Base-by-base conservation (phyloP, 2,888 invertebrate genomes). In the Drosophila diplacantha region DNA sequence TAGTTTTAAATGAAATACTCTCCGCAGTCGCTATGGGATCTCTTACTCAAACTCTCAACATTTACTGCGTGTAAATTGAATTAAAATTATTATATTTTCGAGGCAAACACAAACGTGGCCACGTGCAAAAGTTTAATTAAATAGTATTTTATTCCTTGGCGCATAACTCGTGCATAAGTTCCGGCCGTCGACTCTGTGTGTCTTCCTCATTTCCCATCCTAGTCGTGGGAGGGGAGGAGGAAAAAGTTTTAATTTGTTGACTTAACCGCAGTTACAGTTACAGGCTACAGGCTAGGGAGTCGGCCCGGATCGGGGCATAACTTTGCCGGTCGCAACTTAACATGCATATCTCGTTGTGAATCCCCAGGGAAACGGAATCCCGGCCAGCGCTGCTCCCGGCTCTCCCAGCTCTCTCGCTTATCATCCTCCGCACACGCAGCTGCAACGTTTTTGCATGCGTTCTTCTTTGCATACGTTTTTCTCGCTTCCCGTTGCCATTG, bases 261-360 rank as follows among this genome's bases (percentile, higher is more conserved):
- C 80, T 80, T 84, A 80, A 84, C 80, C 80, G 83, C 80, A 84
- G 84, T 80, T 82, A 80, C 78, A 83, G 83, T 79, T 80, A 77
- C 73, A 61, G 56, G 16, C 11, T 26, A 37, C 37, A 37, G 16
- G 37, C 37, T 37, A 43, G 44, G 44, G 62, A 38, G 20, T 16
- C 35, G 6, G 12, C 73, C 65, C 70, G 51, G 79, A 56, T 73
- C 70, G 75, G 70, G 73, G 56, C 79, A 81, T 83, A 78, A 83
- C 83, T 78, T 82, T 83, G 74, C 78, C 71, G 71, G 71, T 69
- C 81, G 64, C 75, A 82, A 83, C 84, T 83, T 83, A 83, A 83
- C 78, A 78, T 83, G 82, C 79, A 83, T 81, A 83, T 82, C 84
- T 82, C 84, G 83, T 77, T 49, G 35, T 46, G 46, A 43, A 39